These are phyloP conservation scores for Corythaeola cristata DNA, from an alignment of 2,113 vertebrate species.

Conservation along the genomic window DNA sequence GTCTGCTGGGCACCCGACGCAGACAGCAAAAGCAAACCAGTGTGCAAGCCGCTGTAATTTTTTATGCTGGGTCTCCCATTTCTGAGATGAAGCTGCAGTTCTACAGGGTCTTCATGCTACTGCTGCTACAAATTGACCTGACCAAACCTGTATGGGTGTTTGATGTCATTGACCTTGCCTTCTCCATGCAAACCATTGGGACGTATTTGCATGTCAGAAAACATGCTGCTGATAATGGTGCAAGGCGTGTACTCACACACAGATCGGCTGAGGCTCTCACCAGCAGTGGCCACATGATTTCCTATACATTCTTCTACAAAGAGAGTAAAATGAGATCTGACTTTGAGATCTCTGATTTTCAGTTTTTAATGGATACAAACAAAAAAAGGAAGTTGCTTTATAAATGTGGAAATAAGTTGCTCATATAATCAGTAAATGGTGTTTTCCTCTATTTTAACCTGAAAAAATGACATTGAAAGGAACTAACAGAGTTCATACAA, in stretches of 20 bases:
- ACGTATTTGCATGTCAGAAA: rapidly evolving
- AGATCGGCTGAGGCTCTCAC: not conserved
- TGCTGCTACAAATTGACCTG: not conserved
- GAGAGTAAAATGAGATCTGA: not conserved
- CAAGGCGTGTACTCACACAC: not conserved
- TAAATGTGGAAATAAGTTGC: not conserved
- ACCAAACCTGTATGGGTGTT: not conserved
- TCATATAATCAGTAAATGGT: not conserved
- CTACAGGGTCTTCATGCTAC: not conserved
- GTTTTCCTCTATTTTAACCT: not conserved
- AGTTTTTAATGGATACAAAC: not conserved
- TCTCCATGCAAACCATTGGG: not conserved
- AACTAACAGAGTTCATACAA: not conserved
- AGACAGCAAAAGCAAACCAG: not conserved
- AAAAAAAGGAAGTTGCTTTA: not conserved
- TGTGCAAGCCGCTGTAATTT: not conserved
- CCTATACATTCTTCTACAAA: not conserved
- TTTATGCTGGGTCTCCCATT: not conserved
- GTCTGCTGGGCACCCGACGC: not conserved
- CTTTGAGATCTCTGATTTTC: not conserved
- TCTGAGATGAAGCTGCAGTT: not conserved
- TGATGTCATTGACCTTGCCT: not conserved
- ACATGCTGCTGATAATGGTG: not conserved
- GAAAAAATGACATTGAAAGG: not conserved
- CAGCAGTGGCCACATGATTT: not conserved